phyloP scores from a whole-genome alignment of 2,113 vertebrate species.

The Corythornis madagascariensis region DNA sequence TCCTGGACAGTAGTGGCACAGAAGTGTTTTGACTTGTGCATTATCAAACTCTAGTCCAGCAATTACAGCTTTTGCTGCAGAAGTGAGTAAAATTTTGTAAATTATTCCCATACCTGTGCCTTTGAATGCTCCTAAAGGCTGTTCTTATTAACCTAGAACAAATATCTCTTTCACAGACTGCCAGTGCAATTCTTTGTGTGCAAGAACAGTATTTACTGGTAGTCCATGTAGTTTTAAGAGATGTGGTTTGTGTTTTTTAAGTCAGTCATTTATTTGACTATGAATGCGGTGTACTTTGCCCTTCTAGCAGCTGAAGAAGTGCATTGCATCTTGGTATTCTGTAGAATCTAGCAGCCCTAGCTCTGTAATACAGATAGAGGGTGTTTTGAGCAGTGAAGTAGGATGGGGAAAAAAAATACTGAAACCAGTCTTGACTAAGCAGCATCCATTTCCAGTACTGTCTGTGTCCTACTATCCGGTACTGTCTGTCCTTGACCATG shows the following conservation, averaged over 20 bases:
- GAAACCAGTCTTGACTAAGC: not conserved
- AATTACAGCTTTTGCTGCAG: not conserved
- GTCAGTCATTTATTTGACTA: not conserved
- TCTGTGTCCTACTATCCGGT: not conserved
- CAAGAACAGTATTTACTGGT: not conserved
- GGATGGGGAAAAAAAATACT: not conserved
- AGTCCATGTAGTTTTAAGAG: not conserved
- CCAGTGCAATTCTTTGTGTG: not conserved
- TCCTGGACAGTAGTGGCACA: not conserved
- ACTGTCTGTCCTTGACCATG: not conserved
- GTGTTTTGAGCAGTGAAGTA: not conserved
- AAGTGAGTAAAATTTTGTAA: not conserved
- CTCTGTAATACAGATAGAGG: not conserved
- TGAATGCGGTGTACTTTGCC: fast-evolving
- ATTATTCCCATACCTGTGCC: not conserved
- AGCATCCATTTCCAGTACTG: not conserved
- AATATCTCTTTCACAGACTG: not conserved
- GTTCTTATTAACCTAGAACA: not conserved
- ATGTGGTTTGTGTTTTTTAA: not conserved
- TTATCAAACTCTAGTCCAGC: not conserved
- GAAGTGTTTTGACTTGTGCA: not conserved
- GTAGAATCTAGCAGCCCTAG: not conserved
- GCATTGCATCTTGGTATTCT: not conserved
- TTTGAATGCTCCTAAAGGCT: not conserved
- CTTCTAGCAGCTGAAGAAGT: not conserved